Base-by-base conservation (phyloP, 2,113 vertebrate genomes). In the Dromas ardeola region DNA sequence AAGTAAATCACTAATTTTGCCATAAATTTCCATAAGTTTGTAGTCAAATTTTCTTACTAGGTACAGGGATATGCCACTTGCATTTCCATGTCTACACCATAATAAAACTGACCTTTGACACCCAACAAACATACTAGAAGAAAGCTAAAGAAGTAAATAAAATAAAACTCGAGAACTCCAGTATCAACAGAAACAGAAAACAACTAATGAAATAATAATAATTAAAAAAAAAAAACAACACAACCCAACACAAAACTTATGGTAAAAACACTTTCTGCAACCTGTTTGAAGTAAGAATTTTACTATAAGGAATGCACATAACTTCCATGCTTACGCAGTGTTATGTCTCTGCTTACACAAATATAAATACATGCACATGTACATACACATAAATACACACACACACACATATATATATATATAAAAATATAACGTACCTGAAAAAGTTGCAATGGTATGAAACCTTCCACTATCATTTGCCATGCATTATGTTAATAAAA, bases 361-460 rank as follows among this genome's bases (percentile, higher is more conserved):
- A 50, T 11, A 67, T 16, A 42, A 3, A 50, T 63, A 56, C 2
- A 30, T 8, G 27, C 2, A 63, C 5, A 47, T 3, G 53, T 6
- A 47, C 34, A 40, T 0, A n/a, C 15, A 42, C 8, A 23, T 1
- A 19, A 2, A 73, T 3, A 27, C 2, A 43, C 15, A 11, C 4
- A 29, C 9, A 47, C 45, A 47, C 10, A 47, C 6, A 71, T 6
- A 52, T 9, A 50, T 50, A 8, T 11, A 30, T 29, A 26, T 13
- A 0, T 52, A 26, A 10, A 56, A 11, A 32, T 58, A 23, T 9
- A 1, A 23, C 7, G 1, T 50, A n/a, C 15, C n/a, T 81, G 43
- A 11, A 66, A 81, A 82, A 19, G 9, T 36, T 58, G 81, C 55
- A 61, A 18, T 72, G 6, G 8, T 55, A 13, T 40, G 55, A 93